Percentiles rank a stretch among this genome's conserved stretches.
phyloP scores from a whole-genome alignment of 2,888 invertebrate genomes.

The Stramonita haemastoma region DNA sequence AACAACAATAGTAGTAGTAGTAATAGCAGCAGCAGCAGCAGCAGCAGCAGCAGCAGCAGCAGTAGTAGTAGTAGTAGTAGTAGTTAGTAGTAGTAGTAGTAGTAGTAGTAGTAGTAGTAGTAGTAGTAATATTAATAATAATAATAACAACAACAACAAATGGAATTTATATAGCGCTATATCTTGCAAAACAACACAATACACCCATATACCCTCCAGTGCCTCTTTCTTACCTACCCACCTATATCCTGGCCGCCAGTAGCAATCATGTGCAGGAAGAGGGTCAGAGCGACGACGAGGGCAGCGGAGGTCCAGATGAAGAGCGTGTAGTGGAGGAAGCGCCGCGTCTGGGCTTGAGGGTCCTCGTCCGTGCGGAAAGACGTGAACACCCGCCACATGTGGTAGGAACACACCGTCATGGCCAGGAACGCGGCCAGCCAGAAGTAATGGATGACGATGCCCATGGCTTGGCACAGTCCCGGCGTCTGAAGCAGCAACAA shows the following conservation, averaged over 20 bases:
- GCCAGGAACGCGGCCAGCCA: slow-evolving; percentile 53
- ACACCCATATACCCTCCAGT: too few relatives aligned
- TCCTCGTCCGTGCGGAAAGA: slow-evolving; percentile 31
- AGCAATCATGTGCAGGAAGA: slow-evolving; percentile 40
- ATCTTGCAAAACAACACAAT: background rate
- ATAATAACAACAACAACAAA: too few relatives aligned
- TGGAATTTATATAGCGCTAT: too few relatives aligned
- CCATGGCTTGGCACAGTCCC: slow-evolving; percentile 48
- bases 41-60: too few relatives aligned
- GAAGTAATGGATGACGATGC: slow-evolving; percentile 51
- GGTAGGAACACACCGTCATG: slow-evolving; percentile 55
- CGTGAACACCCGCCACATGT: slow-evolving; percentile 54
- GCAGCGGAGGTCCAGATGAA: slow-evolving; percentile 50
- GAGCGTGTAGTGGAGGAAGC: slow-evolving; percentile 49
- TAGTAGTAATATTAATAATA: too few relatives aligned
- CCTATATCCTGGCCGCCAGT: slow-evolving; percentile 48
- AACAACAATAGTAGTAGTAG: too few relatives aligned
- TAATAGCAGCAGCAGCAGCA: too few relatives aligned
- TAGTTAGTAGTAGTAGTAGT: too few relatives aligned
- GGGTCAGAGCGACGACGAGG: slow-evolving; percentile 42
- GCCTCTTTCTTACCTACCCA: too few relatives aligned
- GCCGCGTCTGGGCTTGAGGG: slow-evolving; percentile 32
- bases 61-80: too few relatives aligned
- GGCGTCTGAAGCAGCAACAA: slow-evolving; percentile 8
- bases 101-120: too few relatives aligned